Evolutionary conservation across 2,113 vertebrate genomes (phyloP).

Genomic region (Lophochroa leadbeateri): DNA sequence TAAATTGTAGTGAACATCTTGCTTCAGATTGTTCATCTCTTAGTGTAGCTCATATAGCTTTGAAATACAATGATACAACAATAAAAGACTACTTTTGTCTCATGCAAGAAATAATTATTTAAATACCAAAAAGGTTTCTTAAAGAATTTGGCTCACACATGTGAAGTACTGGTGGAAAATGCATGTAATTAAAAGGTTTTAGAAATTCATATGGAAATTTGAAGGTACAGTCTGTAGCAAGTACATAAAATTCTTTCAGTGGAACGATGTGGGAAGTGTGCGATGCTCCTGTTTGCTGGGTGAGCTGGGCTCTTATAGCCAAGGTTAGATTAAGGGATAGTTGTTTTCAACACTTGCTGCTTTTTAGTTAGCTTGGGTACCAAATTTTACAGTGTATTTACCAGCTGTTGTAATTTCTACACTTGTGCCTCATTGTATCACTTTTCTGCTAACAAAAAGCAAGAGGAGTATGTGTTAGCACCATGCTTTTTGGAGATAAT

Average conservation of each 20-base stretch:
- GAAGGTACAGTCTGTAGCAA: background rate
- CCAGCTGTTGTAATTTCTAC: background rate
- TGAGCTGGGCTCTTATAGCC: background rate
- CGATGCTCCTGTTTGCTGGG: background rate
- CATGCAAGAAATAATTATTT: background rate
- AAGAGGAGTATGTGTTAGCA: background rate
- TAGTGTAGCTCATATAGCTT: accelerated
- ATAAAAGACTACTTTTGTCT: background rate
- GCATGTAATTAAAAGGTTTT: background rate
- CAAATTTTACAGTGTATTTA: background rate
- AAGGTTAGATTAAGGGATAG: background rate
- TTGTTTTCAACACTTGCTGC: background rate
- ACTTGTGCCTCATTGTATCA: background rate
- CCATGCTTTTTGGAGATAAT: background rate
- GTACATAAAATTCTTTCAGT: background rate
- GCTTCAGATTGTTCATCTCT: background rate
- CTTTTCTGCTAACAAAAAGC: background rate
- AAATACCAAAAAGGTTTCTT: background rate
- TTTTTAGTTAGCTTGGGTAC: background rate
- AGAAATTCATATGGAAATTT: background rate
- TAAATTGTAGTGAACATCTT: background rate
- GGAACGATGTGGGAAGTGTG: background rate
- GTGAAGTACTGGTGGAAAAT: background rate
- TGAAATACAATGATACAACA: background rate
- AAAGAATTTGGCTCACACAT: background rate